Percentiles rank a stretch among this genome's conserved stretches.
phyloP scores from a whole-genome alignment of 2,113 vertebrate genomes.

The Lepus europaeus region DNA sequence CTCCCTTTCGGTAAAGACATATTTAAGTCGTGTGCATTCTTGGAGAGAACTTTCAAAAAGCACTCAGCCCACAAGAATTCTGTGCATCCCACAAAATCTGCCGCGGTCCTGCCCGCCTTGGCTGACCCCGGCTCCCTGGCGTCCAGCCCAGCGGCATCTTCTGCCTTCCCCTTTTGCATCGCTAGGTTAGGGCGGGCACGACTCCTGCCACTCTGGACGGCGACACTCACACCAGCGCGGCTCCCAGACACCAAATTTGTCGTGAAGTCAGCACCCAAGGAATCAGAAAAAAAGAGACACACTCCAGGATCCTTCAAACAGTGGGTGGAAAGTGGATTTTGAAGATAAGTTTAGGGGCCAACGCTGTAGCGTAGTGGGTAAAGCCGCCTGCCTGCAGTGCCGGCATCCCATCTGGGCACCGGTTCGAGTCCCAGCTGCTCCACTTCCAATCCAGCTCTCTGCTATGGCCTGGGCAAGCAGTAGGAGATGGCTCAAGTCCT shows the following conservation, averaged over 20 bases:
- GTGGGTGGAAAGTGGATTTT: too few relatives aligned
- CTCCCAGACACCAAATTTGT: not conserved
- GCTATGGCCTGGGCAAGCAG: too few relatives aligned
- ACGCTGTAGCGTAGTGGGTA: too few relatives aligned
- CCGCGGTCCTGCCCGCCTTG: conserved; percentile 7
- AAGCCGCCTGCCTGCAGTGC: too few relatives aligned
- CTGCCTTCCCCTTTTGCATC: not conserved
- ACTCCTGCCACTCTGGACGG: not conserved
- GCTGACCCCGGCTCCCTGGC: conserved; percentile 30
- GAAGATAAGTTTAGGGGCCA: too few relatives aligned
- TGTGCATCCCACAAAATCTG: conserved; percentile 72
- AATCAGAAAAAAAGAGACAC: not conserved
- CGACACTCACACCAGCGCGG: not conserved
- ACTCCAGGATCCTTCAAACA: too few relatives aligned
- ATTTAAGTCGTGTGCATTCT: conserved; percentile 73
- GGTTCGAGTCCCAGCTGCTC: too few relatives aligned
- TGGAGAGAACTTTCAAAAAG: conserved; percentile 78
- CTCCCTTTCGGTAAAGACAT: conserved; percentile 74
- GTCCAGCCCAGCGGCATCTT: conserved; percentile 55
- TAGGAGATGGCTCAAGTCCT: too few relatives aligned
- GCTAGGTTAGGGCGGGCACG: not conserved
- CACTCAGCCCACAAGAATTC: conserved; percentile 78
- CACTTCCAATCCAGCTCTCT: too few relatives aligned
- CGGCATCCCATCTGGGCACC: too few relatives aligned
- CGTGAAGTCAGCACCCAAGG: not conserved